phyloP scores from a whole-genome alignment of 2,797 vertebrate genomes.

The Hypotaenidia okinawae region DNA sequence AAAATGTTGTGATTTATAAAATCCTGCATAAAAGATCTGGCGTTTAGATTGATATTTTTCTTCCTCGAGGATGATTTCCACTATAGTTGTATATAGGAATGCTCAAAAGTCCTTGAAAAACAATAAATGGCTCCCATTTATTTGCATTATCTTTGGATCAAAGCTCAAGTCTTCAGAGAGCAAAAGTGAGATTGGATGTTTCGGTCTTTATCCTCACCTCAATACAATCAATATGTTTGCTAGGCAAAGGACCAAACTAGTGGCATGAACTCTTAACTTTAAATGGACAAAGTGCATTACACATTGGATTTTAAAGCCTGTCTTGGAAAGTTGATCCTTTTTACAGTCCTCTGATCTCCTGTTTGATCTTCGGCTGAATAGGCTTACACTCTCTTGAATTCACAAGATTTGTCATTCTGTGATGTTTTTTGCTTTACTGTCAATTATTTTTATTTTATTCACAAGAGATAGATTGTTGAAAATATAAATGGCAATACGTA shows the following conservation, averaged over 20 bases:
- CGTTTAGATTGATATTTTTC: background rate
- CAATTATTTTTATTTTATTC: background rate
- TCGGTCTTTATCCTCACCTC: background rate
- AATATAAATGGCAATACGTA: background rate
- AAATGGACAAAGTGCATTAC: background rate
- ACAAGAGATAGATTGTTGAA: background rate
- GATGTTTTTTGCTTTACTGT: background rate
- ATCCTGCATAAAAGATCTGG: background rate
- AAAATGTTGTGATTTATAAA: background rate
- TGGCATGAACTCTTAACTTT: background rate
- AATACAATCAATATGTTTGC: background rate
- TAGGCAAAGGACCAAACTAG: background rate
- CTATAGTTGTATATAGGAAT: background rate
- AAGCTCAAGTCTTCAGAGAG: background rate
- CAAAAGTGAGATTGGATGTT: background rate
- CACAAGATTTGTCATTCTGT: background rate
- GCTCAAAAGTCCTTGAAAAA: background rate
- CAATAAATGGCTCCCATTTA: background rate
- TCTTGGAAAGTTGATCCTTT: background rate
- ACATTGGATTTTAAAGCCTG: background rate
- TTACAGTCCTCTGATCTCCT: background rate
- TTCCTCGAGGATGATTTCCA: background rate
- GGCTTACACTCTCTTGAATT: background rate
- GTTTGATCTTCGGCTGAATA: background rate
- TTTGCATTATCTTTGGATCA: background rate